These are phyloP conservation scores for Amphiprion clarkii DNA, from an alignment of 2,797 vertebrate species.

Conservation along the genomic window DNA sequence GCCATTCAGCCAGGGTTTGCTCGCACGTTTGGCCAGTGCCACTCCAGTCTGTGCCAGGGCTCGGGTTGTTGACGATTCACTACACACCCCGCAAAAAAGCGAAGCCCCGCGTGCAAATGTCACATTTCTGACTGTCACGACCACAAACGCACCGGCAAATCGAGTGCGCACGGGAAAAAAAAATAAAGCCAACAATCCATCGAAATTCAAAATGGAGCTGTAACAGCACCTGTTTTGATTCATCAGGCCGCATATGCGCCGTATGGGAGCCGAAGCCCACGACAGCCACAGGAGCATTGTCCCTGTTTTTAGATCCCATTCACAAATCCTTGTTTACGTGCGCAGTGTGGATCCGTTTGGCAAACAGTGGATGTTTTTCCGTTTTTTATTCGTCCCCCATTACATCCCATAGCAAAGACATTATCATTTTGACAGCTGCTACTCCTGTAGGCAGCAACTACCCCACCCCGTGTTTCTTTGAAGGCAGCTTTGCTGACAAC, in stretches of 20 bases:
- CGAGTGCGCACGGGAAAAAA: neutral
- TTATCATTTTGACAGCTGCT: conserved; percentile 78
- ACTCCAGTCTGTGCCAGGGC: conserved; percentile 49
- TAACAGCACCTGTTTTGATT: conserved; percentile 83
- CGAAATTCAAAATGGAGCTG: conserved; percentile 85
- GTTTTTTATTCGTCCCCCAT: neutral
- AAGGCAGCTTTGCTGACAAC: conserved; percentile 75
- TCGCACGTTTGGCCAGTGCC: conserved; percentile 63
- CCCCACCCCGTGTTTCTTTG: conserved; percentile 78
- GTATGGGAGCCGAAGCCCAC: conserved; percentile 43
- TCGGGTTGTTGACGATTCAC: conserved; percentile 47
- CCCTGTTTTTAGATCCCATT: conserved; percentile 47
- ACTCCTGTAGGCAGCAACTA: conserved; percentile 70
- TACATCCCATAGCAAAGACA: conserved; percentile 31
- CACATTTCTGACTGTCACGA: neutral
- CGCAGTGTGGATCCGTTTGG: conserved; percentile 29
- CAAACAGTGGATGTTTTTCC: conserved; percentile 12
- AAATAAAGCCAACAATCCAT: conserved; percentile 63
- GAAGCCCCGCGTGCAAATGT: conserved; percentile 8
- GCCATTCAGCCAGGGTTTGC: conserved; percentile 63
- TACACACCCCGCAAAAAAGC: conserved; percentile 28
- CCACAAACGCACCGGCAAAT: neutral
- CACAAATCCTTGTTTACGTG: conserved; percentile 63
- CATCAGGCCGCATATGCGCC: conserved; percentile 76
- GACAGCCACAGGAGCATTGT: conserved; percentile 41